A percentile compares a stretch with the other conserved stretches of the same genome.
phyloP scores from a whole-genome alignment of 2,797 vertebrate genomes.

The Callimico goeldii region DNA sequence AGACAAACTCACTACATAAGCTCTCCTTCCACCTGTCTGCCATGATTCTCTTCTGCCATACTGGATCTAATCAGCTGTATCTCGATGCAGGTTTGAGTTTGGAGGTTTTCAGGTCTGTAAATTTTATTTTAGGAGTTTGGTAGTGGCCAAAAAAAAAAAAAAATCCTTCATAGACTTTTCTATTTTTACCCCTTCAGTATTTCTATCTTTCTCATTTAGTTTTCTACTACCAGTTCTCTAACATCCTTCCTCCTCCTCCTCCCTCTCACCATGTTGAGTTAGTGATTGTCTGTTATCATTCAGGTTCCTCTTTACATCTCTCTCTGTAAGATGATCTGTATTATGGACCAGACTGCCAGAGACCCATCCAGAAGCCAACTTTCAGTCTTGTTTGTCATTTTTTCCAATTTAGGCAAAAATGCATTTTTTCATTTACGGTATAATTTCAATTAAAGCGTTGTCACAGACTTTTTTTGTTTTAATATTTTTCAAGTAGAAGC shows the following conservation, averaged over 20 bases:
- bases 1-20: background rate
- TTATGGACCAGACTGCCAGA: conserved; percentile 19
- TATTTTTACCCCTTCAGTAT: conserved; percentile 44
- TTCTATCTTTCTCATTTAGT: background rate
- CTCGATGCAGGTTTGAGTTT: background rate
- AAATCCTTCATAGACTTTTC: background rate
- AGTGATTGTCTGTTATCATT: background rate
- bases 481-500: background rate
- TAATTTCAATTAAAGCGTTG: background rate
- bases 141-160: background rate
- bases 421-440: background rate
- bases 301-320: background rate
- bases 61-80: background rate
- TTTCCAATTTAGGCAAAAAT: conserved; percentile 8
- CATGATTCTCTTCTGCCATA: background rate
- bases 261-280: background rate
- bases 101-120: conserved; percentile 34
- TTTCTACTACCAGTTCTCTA: background rate
- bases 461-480: background rate
- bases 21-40: background rate
- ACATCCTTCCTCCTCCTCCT: background rate
- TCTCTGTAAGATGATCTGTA: conserved; percentile 15
- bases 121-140: conserved; percentile 49
- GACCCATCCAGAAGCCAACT: background rate
- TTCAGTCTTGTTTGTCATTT: background rate